These are phyloP conservation scores for Mechanitis mazaeus DNA, from an alignment of 2,888 invertebrate genomes.

Conservation along the genomic window DNA sequence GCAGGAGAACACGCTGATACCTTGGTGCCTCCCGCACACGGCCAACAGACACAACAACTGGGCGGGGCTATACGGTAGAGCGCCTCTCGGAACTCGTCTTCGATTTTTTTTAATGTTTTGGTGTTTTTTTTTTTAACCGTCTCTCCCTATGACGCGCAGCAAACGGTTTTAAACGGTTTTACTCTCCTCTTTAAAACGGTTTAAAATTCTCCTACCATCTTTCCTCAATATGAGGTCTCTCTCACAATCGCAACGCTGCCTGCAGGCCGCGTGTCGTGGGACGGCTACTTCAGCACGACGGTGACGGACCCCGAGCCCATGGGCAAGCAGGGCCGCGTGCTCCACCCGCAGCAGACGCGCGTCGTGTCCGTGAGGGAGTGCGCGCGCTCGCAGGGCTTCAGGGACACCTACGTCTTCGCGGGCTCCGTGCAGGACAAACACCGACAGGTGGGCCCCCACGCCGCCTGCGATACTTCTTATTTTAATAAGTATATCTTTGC, in stretches of 20 bases:
- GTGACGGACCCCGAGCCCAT: conserved; percentile 92
- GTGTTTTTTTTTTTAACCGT: too few species aligned
- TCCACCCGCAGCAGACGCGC: conserved; percentile 87
- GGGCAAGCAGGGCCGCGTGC: conserved; percentile 91
- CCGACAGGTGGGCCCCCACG: conserved; percentile 77
- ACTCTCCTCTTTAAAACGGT: too few species aligned
- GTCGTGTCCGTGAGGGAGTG: conserved; percentile 92
- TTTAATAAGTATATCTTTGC: too few species aligned
- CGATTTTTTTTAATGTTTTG: too few species aligned
- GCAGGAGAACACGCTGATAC: conserved; percentile 89
- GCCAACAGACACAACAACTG: conserved; percentile 90
- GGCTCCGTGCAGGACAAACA: conserved; percentile 87
- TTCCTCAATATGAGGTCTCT: too few species aligned
- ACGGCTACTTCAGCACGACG: conserved; percentile 90
- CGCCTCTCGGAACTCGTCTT: too few species aligned
- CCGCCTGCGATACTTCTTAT: too few species aligned
- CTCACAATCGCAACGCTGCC: background rate
- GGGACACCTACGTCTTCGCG: conserved; percentile 82
- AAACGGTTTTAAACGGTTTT: too few species aligned
- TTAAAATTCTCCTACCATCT: too few species aligned
- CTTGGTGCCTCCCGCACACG: conserved; percentile 93
- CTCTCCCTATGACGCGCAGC: too few species aligned
- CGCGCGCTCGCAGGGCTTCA: conserved; percentile 91
- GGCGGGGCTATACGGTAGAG: conserved; percentile 86
- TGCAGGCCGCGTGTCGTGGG: conserved; percentile 84